Percentiles rank a stretch among this genome's conserved stretches.
Conservation (phyloP, 2,797 vertebrate species). For the Hydrolagus colliei region DNA sequence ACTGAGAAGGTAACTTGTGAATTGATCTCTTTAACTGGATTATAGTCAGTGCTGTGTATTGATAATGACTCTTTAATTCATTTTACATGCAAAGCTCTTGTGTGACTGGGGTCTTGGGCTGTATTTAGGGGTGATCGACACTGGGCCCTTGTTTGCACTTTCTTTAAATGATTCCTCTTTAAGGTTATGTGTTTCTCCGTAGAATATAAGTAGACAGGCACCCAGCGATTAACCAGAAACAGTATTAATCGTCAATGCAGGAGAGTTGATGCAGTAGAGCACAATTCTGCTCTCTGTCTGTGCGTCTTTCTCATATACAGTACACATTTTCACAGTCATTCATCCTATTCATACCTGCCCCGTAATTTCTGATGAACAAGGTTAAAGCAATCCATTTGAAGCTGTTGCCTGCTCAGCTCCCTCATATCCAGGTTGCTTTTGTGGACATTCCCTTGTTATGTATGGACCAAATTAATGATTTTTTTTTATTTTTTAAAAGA, state of each 20-base stretch:
- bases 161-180: not conserved
- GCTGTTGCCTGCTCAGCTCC: too few species aligned
- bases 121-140: not conserved
- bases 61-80: conserved; percentile 1
- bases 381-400: too few species aligned
- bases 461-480: too few species aligned
- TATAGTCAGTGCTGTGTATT: not conserved
- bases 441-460: too few species aligned
- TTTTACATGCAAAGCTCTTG: not conserved
- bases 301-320: not conserved
- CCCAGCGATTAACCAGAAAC: not conserved
- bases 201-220: not conserved
- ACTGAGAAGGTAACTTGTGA: not conserved
- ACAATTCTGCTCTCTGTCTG: not conserved
- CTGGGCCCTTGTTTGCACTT: not conserved
- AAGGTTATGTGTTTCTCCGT: not conserved
- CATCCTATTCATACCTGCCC: too few species aligned
- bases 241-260: not conserved
- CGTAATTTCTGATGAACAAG: too few species aligned
- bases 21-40: conserved; percentile 11
- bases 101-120: not conserved
- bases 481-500: too few species aligned
- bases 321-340: not conserved
- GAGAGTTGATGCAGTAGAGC: not conserved
- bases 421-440: too few species aligned